phyloP scores from a whole-genome alignment of 1,140 invertebrate species.

The Drosophila equinoxialis region DNA sequence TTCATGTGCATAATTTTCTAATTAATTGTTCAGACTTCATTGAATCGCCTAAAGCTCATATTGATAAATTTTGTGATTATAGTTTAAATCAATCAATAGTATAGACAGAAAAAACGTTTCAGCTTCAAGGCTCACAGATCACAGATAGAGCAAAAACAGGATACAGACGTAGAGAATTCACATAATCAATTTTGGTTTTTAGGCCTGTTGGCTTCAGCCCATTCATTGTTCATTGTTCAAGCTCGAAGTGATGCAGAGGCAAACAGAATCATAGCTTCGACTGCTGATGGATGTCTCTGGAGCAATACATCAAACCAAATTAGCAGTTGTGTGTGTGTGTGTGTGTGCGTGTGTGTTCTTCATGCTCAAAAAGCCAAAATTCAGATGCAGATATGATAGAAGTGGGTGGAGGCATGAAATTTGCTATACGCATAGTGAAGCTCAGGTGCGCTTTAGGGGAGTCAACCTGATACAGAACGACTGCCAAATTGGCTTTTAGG shows the following conservation, averaged over 20 bases:
- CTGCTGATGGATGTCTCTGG: slow-evolving; percentile 73
- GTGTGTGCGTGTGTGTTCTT: background rate
- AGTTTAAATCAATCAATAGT: slow-evolving; percentile 5
- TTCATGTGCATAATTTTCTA: no score
- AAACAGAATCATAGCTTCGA: slow-evolving; percentile 16
- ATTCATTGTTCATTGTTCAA: slow-evolving; percentile 46
- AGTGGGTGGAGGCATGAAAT: slow-evolving; percentile 1
- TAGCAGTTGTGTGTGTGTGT: slow-evolving; percentile 70
- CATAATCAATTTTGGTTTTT: slow-evolving; percentile 67
- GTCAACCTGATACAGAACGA: background rate
- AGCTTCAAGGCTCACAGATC: background rate
- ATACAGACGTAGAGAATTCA: slow-evolving; percentile 44
- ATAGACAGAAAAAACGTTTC: background rate
- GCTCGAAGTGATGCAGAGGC: slow-evolving; percentile 2
- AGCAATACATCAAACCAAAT: slow-evolving; percentile 80
- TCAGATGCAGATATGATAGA: slow-evolving; percentile 29
- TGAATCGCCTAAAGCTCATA: no score
- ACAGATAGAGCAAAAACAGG: slow-evolving; percentile 15
- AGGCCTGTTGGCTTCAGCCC: slow-evolving; percentile 7
- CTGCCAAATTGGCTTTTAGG: background rate
- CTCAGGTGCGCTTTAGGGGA: slow-evolving; percentile 50
- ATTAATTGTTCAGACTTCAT: no score
- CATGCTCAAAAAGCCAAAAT: slow-evolving; percentile 55
- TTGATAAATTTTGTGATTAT: background rate
- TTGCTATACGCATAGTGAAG: slow-evolving; percentile 39